Conservation (phyloP, 1,140 invertebrate genomes). For the Cardiocondyla obscurior region DNA sequence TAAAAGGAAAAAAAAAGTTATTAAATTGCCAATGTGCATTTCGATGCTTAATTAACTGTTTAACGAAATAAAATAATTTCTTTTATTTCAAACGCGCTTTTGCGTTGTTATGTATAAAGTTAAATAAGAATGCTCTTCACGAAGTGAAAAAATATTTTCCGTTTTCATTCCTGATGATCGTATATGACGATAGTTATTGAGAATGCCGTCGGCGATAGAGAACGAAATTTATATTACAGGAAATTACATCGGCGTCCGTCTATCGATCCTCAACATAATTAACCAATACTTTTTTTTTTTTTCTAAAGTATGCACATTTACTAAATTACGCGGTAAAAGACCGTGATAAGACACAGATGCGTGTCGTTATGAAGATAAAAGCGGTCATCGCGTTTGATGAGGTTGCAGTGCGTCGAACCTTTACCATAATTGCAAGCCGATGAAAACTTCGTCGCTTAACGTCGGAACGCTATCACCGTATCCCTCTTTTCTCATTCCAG, state of each 20-base stretch:
- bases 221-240: conserved; percentile 6
- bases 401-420: background rate
- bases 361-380: conserved; percentile 20
- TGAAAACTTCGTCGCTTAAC: background rate
- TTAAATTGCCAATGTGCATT: background rate
- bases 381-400: conserved; percentile 14
- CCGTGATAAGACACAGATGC: conserved; percentile 16
- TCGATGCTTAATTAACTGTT: background rate
- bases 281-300: background rate
- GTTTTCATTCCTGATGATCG: background rate
- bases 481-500: background rate
- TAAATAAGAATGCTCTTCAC: background rate
- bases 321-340: conserved; percentile 25
- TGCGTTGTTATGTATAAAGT: background rate
- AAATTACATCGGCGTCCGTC: conserved; percentile 8
- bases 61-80: background rate
- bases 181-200: background rate
- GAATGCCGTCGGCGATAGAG: background rate
- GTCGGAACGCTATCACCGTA: background rate
- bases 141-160: background rate
- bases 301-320: conserved; percentile 4
- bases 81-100: background rate
- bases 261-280: background rate
- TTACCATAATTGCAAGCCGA: conserved; percentile 4
- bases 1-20: background rate